A percentile compares a stretch with the other conserved stretches of the same genome.
Evolutionary conservation across 2,797 vertebrate species (phyloP).

Genomic region (Xenopus petersii): DNA sequence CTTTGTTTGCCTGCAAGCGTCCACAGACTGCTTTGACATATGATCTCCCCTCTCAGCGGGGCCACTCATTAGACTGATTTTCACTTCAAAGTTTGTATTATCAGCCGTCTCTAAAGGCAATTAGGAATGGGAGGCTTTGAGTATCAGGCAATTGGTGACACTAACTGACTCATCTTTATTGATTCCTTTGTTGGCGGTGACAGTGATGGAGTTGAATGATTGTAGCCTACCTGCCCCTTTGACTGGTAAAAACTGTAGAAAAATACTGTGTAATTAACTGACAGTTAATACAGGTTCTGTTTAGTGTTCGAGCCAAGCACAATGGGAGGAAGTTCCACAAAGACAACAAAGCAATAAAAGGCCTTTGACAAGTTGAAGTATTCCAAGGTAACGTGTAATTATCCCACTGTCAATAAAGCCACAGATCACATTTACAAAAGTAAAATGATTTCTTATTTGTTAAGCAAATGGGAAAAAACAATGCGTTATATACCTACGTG

Average conservation of each 20-base stretch:
- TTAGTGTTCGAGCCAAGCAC: constrained; percentile 72
- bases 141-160: constrained; percentile 79
- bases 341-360: constrained; percentile 69
- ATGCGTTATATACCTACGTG: background rate
- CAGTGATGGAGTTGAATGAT: constrained; percentile 84
- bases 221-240: constrained; percentile 75
- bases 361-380: constrained; percentile 71
- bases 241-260: constrained; percentile 85
- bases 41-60: constrained; percentile 67
- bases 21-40: constrained; percentile 67
- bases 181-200: constrained; percentile 78
- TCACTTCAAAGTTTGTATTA: constrained; percentile 89
- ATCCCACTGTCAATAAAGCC: constrained; percentile 61
- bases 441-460: constrained; percentile 21
- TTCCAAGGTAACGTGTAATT: constrained; percentile 75
- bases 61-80: constrained; percentile 82
- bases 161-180: constrained; percentile 85
- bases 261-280: constrained; percentile 88
- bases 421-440: constrained; percentile 28
- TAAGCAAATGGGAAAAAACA: constrained; percentile 5
- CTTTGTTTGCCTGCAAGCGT: constrained; percentile 68
- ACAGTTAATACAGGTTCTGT: constrained; percentile 88
- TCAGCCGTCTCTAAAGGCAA: constrained; percentile 87
- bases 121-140: constrained; percentile 88
- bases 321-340: constrained; percentile 69